Base-by-base conservation (phyloP, 2,113 vertebrate species). In the Burhinus bistriatus region DNA sequence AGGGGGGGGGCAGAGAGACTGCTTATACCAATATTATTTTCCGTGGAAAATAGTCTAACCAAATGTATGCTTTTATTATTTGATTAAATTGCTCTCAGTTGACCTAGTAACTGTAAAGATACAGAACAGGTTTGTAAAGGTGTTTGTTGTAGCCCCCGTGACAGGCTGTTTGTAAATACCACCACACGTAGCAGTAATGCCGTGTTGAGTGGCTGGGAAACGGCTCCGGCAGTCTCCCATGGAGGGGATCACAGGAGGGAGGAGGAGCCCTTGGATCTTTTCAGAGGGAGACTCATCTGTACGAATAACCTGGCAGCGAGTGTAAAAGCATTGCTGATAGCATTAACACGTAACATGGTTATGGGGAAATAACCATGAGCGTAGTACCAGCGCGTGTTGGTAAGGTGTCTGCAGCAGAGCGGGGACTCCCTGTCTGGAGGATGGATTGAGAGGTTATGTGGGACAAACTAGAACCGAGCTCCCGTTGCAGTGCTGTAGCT, bases 151-250 rank as follows among this genome's bases (percentile, higher is more conserved):
- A 29, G 69, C 30, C 32, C 34, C 7, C 5, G 1, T 3, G 51
- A 17, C 8, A 10, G 16, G 12, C 47, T 82, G 38, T 36, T 68
- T 55, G 73, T 66, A 13, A 51, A 12, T 13, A 12, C 23, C 6
- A 11, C 49, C 49, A 23, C 49, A 12, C 49, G 49, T 25, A 25
- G 49, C 49, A 51, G 49, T 25, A 22, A 22, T 12, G 23, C 49
- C 23, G 49, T 25, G 49, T 12, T 12, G 12, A 3, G 49, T 12
- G 49, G 49, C 49, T 23, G 49, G 49, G 49, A 51, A 7, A 25
- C 12, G 49, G 38, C 23, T 38, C 45, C 9, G 1, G 29, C 13
- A 0, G 7, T 4, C 44, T 32, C 21, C 0, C 5, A 1, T n/a
- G 20, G 2, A 23, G 49, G 23, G 11, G 49, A 51, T 51, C 49